Evolutionary conservation across 92 coral and sea anemone species (phyloP).

Genomic region (Zoanthus sociatus): DNA sequence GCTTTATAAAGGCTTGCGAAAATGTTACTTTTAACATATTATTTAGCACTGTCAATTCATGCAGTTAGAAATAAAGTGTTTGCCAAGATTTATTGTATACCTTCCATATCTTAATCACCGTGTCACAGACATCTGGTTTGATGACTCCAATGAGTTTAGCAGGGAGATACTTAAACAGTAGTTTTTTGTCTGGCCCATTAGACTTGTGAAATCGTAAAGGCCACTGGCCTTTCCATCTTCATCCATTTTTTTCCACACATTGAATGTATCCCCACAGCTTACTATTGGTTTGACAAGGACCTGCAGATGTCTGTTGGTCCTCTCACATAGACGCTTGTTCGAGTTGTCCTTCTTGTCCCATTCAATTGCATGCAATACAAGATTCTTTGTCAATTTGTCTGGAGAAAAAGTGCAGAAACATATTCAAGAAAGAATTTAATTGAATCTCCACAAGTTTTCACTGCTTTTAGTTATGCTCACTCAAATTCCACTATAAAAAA

Average conservation of each 20-base stretch:
- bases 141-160: constrained; percentile 33
- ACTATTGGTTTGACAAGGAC: constrained; percentile 40
- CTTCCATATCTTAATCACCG: constrained; percentile 52
- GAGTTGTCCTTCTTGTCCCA: constrained; percentile 52
- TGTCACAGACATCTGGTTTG: constrained; percentile 43
- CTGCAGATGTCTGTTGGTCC: constrained; percentile 42
- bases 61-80: not conserved
- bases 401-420: not conserved
- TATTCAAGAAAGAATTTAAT: not conserved
- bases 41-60: not conserved
- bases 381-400: constrained; percentile 44
- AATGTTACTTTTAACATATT: not conserved
- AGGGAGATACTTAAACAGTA: constrained; percentile 22
- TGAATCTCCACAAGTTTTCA: not conserved
- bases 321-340: constrained; percentile 39
- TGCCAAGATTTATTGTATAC: constrained; percentile 4
- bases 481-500: constrained; percentile 1
- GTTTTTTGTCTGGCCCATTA: constrained; percentile 58
- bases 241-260: constrained; percentile 55
- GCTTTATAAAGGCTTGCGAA: not conserved
- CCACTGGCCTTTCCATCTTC: constrained; percentile 60
- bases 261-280: constrained; percentile 45
- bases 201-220: constrained; percentile 56
- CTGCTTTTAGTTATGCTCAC: constrained; percentile 16
- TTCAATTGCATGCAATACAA: constrained; percentile 40